These are phyloP conservation scores for Allobates femoralis DNA, from an alignment of 2,797 vertebrate genomes.

Conservation along the genomic window DNA sequence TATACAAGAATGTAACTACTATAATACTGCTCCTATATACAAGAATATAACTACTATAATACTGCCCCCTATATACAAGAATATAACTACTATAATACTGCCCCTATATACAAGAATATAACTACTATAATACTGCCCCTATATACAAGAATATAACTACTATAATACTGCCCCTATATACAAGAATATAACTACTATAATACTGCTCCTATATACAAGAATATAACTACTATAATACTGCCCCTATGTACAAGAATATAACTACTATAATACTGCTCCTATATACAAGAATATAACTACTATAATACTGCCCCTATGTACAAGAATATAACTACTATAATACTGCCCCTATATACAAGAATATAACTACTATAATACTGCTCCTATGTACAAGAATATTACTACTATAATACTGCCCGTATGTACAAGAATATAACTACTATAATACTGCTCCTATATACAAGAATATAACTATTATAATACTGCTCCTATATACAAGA, in stretches of 20 bases:
- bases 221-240: conserved; percentile 13
- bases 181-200: conserved; percentile 22
- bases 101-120: conserved; percentile 3
- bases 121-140: conserved; percentile 7
- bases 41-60: conserved; percentile 11
- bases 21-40: background rate
- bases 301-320: too few species aligned
- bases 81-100: conserved; percentile 3
- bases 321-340: too few species aligned
- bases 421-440: too few species aligned
- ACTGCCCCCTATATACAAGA: background rate
- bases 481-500: too few species aligned
- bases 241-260: conserved; percentile 9
- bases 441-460: too few species aligned
- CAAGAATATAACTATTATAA: too few species aligned
- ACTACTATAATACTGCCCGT: too few species aligned
- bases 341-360: too few species aligned
- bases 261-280: conserved; percentile 8
- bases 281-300: too few species aligned
- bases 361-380: too few species aligned
- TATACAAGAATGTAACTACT: conserved; percentile 6
- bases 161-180: conserved; percentile 8
- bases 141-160: conserved; percentile 15
- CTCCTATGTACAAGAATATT: too few species aligned
- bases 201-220: background rate